phyloP scores from a whole-genome alignment of 2,113 vertebrate species.

The Mohoua ochrocephala region DNA sequence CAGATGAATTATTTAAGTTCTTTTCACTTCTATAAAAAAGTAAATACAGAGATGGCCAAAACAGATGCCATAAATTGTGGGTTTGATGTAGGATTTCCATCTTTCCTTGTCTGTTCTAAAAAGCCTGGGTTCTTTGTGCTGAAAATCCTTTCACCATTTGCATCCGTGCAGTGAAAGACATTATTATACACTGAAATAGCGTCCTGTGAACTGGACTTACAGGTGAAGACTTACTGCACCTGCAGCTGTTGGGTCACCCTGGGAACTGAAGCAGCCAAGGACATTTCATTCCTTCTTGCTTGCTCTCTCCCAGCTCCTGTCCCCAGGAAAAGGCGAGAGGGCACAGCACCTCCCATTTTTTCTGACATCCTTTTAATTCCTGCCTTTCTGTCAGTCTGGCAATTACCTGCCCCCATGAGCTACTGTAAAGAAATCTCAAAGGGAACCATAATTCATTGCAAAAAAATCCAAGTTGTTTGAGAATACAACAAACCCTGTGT shows the following conservation, averaged over 20 bases:
- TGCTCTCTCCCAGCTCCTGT: neutral
- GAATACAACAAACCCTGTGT: neutral
- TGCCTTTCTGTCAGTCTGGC: neutral
- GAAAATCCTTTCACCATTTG: conserved; percentile 23
- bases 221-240: neutral
- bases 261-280: neutral
- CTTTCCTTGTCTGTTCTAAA: conserved; percentile 42
- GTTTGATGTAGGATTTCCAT: conserved; percentile 40
- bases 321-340: neutral
- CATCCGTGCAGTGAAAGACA: neutral
- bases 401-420: neutral
- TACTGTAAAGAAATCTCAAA: neutral
- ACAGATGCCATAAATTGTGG: conserved; percentile 35
- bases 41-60: conserved; percentile 41
- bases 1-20: conserved; percentile 67
- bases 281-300: neutral
- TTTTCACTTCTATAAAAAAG: conserved; percentile 59
- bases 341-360: neutral
- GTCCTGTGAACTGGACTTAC: neutral
- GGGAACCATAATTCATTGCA: neutral
- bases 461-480: neutral
- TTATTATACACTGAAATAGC: neutral
- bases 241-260: neutral
- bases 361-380: neutral
- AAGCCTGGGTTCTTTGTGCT: neutral